Conservation (phyloP, 2,113 vertebrate genomes). For the Benitochromis conjunctus region DNA sequence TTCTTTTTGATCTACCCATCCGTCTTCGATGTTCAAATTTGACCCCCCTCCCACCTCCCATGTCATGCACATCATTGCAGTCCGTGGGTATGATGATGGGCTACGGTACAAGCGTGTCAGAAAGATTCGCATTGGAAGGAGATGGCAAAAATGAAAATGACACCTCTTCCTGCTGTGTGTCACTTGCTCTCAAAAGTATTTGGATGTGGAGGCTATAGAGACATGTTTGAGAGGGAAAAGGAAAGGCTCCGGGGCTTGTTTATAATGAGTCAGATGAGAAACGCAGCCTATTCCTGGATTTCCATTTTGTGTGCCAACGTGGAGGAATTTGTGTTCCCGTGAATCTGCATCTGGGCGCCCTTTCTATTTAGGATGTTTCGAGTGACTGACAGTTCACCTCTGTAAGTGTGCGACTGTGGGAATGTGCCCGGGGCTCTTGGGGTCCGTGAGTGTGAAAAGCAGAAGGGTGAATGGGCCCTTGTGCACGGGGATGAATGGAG, state of each 20-base stretch:
- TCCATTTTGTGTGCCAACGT: slow-evolving; percentile 12
- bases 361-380: slow-evolving; percentile 16
- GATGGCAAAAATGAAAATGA: slow-evolving; percentile 37
- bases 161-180: slow-evolving; percentile 49
- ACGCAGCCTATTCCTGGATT: slow-evolving; percentile 27
- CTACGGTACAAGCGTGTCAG: slow-evolving; percentile 16
- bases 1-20: background rate
- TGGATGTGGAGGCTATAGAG: slow-evolving; percentile 9
- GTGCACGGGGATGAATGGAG: slow-evolving; percentile 65
- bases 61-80: slow-evolving; percentile 7
- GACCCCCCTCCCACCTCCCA: background rate
- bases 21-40: background rate
- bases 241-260: slow-evolving; percentile 24
- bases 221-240: background rate
- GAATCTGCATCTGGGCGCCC: slow-evolving; percentile 12
- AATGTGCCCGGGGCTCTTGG: slow-evolving; percentile 15
- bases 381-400: slow-evolving; percentile 53
- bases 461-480: slow-evolving; percentile 63
- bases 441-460: slow-evolving; percentile 51
- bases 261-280: slow-evolving; percentile 53
- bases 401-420: slow-evolving; percentile 27
- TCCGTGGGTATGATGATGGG: background rate
- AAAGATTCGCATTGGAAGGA: slow-evolving; percentile 21
- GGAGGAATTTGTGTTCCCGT: slow-evolving; percentile 5
- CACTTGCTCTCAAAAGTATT: slow-evolving; percentile 38